A percentile compares a stretch with the other conserved stretches of the same genome.
These are phyloP conservation scores for Panopea generosa DNA, from an alignment of 2,888 invertebrate species.

Conservation along the genomic window DNA sequence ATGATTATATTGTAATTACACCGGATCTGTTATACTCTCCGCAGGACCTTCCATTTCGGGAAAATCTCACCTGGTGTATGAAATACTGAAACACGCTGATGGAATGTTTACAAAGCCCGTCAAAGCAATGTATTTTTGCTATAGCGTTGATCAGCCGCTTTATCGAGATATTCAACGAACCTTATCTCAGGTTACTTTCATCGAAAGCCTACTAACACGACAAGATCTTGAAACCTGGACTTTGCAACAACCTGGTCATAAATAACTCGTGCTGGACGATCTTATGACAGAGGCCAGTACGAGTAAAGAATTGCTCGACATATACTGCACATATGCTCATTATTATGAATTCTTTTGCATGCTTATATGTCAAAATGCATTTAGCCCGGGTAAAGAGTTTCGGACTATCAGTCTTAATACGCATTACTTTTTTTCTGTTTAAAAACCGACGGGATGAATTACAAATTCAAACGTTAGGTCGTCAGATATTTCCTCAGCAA, in stretches of 20 bases:
- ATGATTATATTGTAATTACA: too few species aligned
- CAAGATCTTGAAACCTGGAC: slow-evolving; percentile 47
- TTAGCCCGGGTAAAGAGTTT: slow-evolving; percentile 44
- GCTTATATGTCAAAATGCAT: slow-evolving; percentile 57
- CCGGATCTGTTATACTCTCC: too few species aligned
- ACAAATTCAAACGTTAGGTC: slow-evolving; percentile 55
- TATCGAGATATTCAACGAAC: slow-evolving; percentile 50
- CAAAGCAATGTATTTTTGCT: slow-evolving; percentile 48
- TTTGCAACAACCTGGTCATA: slow-evolving; percentile 34
- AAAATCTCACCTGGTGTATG: slow-evolving; percentile 44
- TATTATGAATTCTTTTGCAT: slow-evolving; percentile 54
- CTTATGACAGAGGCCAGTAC: slow-evolving; percentile 38
- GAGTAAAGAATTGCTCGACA: slow-evolving; percentile 46
- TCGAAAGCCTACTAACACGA: slow-evolving; percentile 42
- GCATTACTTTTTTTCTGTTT: slow-evolving; percentile 55
- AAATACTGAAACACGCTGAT: slow-evolving; percentile 44
- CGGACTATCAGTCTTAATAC: slow-evolving; percentile 59
- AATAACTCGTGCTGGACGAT: slow-evolving; percentile 51
- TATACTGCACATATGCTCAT: slow-evolving; percentile 57
- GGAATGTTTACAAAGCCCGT: slow-evolving; percentile 44
- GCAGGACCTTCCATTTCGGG: slow-evolving; percentile 46
- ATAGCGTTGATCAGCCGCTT: slow-evolving; percentile 58
- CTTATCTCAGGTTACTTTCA: slow-evolving; percentile 46
- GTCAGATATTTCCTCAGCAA: slow-evolving; percentile 56
- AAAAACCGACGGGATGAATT: slow-evolving; percentile 51